Conservation (phyloP, 2,797 vertebrate genomes). For the Alectoris magna region DNA sequence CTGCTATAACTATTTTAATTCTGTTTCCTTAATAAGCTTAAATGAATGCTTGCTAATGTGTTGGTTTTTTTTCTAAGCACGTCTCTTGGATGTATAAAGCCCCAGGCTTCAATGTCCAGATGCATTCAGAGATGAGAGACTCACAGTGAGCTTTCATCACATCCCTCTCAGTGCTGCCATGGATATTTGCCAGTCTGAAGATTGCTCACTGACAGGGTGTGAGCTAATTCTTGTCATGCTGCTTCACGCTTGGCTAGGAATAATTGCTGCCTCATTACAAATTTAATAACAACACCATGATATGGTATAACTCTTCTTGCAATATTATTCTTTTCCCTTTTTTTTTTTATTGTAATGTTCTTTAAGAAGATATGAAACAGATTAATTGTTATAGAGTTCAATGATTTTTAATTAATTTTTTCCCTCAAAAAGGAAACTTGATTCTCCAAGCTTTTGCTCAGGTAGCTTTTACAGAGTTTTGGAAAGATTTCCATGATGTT, state of each 20-base stretch:
- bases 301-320: neutral
- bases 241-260: neutral
- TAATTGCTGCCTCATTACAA: conserved; percentile 19
- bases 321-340: neutral
- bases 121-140: rapidly evolving
- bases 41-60: neutral
- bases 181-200: neutral
- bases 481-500: neutral
- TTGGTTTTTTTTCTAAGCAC: neutral
- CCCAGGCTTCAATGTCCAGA: neutral
- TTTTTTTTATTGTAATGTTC: neutral
- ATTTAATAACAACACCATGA: conserved; percentile 22
- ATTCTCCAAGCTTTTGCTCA: neutral
- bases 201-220: neutral
- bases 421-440: neutral
- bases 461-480: neutral
- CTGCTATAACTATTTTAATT: neutral
- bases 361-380: neutral
- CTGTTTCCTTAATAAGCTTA: neutral
- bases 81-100: neutral
- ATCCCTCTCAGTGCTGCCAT: neutral
- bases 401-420: neutral
- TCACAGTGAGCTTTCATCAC: neutral
- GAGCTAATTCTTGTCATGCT: neutral
- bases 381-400: neutral